These are phyloP conservation scores for Panonychus citri DNA, from an alignment of 1,140 invertebrate genomes.

Conservation along the genomic window DNA sequence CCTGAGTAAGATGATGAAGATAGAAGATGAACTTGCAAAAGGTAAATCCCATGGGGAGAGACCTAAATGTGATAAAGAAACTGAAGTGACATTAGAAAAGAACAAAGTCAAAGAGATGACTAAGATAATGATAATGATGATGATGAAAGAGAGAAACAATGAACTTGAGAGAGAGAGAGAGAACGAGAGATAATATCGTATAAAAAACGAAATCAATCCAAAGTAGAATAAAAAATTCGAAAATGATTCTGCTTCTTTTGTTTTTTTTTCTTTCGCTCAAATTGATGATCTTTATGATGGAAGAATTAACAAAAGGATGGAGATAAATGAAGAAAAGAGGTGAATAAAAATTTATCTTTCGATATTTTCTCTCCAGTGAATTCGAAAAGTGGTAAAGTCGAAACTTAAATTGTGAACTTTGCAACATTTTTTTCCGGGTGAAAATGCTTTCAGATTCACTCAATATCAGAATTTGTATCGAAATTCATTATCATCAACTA, in stretches of 20 bases:
- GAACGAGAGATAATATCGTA: not conserved
- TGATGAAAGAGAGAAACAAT: not conserved
- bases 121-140: not conserved
- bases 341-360: not conserved
- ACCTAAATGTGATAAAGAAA: not conserved
- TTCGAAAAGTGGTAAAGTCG: too few species aligned
- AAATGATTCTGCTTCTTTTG: too few species aligned
- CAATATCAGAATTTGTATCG: too few species aligned
- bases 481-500: too few species aligned
- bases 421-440: too few species aligned
- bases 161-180: not conserved
- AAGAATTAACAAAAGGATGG: not conserved
- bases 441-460: too few species aligned
- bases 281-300: too few species aligned
- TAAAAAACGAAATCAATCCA: not conserved
- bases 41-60: not conserved
- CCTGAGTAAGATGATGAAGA: not conserved
- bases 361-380: too few species aligned
- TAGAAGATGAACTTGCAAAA: not conserved
- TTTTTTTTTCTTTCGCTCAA: too few species aligned
- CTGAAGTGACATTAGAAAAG: not conserved
- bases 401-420: too few species aligned
- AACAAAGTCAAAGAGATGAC: not conserved
- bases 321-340: not conserved
- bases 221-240: not conserved